Evolutionary conservation across 2,797 vertebrate genomes (phyloP), one percentile per base, ranked within the genome.

Genomic region (Buphagus erythrorhynchus): DNA sequence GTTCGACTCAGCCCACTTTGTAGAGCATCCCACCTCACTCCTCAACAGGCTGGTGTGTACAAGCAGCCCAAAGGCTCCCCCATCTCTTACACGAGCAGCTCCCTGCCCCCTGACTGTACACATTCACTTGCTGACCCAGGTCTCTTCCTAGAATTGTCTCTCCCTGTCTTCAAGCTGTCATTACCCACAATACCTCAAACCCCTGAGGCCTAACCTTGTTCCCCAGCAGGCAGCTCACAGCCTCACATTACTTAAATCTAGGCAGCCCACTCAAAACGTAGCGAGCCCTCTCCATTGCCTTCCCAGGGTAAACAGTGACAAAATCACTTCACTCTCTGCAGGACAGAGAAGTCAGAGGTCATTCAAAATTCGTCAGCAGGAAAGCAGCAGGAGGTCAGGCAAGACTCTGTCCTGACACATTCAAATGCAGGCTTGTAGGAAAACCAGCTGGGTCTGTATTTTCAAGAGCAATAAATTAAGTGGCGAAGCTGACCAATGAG

Each of bases 281-380:
- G 28, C 0, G 0, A 92, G 46, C 13, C 54, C 42, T 31, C 42
- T 74, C 35, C 54, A 75, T 24, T 2, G 0, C 49, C n/a, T 54
- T 40, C 25, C 31, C 17, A 19, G 55, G 31, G n/a, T 6, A 4
- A 77, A 59, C 26, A 43, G 49, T 52, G 43, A 88, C 80, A 93
- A 92, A 81, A 72, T 19, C 51, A 72, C 42, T 69, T 66, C 46
- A 36, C 10, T 52, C 65, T 68, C 71, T 29, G 19, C 52, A 48
- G 21, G 65, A 40, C 52, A 74, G 26, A 66, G 46, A 84, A 75
- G 67, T 51, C 63, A 86, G 40, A 82, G 67, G 67, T 59, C 55
- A 66, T 36, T 45, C 57, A 81, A 78, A 76, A 90, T 62, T 75
- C 1, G 0, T 48, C 58, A 88, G 55, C 36, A 62, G 22, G 49